Evolutionary conservation across 2,888 invertebrate genomes (phyloP).

Genomic region (Galeopsomyia nigrocyanea): DNA sequence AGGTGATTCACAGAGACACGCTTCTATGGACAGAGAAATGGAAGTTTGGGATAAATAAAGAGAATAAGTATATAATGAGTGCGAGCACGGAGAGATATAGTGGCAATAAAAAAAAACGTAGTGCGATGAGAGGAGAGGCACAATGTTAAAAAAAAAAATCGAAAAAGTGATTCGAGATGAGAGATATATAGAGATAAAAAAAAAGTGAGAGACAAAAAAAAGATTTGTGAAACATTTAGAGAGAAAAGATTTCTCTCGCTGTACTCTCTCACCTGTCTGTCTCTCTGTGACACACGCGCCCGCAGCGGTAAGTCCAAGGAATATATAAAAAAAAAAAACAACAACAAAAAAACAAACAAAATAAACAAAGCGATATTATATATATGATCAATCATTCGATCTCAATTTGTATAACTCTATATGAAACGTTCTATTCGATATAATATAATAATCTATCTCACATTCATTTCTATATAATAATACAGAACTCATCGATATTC

Average conservation of each 20-base stretch:
- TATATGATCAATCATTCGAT: too few species aligned
- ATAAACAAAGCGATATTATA: not conserved
- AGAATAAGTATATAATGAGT: constrained; percentile 12
- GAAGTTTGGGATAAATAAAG: constrained; percentile 35
- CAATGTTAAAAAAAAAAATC: not conserved
- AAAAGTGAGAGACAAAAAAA: not conserved
- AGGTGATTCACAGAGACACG: constrained; percentile 54
- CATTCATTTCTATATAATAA: too few species aligned
- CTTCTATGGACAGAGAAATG: constrained; percentile 40
- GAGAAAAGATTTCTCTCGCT: constrained; percentile 16
- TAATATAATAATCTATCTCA: too few species aligned
- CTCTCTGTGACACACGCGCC: constrained; percentile 16
- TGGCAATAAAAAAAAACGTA: not conserved
- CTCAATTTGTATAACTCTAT: too few species aligned
- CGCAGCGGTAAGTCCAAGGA: constrained; percentile 45
- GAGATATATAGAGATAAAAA: constrained; percentile 14
- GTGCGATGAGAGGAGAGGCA: not conserved
- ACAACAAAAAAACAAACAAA: constrained; percentile 28
- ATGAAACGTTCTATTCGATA: too few species aligned
- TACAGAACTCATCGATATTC: too few species aligned
- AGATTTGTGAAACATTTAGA: not conserved
- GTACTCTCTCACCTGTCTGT: constrained; percentile 26
- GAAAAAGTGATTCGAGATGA: too few species aligned
- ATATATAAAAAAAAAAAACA: constrained; percentile 36
- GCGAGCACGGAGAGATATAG: constrained; percentile 5